Evolutionary conservation across 2,113 vertebrate genomes (phyloP), one percentile per base, ranked within the genome.

Genomic region (Microcebus griseorufus): DNA sequence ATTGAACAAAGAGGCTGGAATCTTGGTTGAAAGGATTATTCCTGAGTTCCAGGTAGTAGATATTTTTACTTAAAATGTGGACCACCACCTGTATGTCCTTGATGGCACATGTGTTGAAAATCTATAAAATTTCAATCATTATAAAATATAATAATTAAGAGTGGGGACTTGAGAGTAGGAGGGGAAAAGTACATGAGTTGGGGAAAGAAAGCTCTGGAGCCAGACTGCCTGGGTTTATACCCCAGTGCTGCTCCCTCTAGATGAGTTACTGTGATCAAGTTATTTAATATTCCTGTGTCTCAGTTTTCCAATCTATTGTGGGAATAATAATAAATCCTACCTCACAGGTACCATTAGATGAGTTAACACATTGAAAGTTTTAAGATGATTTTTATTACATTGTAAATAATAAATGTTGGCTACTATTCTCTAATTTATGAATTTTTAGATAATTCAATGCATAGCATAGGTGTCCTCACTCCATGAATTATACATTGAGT

Each of bases 401-500:
- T 69, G 6, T 70, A 96, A 79, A 17, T 12, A 76, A 17, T 60
- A 84, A 87, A 62, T 73, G 8, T 39, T 51, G 48, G 34, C 6
- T 70, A 29, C 25, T 93, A 25, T 78, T 62, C 25, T 93, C 51
- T 78, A 72, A 62, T 42, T 96, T 72, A 32, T 37, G 27, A 84
- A 88, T 37, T 95, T 94, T 95, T 91, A 39, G 53, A 45, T 67
- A 45, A 81, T 64, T 94, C 53, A 96, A 18, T 72, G 29, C 5
- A 79, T 32, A 92, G 37, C 45, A 55, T 10, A 62, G 11, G 70
- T 97, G 80, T n/a, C 14, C 70, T 10, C 37, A 84, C 39, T 76
- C 25, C 14, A 25, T 39, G 70, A 93, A 17, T 90, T 42, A 42
- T 9, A 32, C 22, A 27, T 82, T 79, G 62, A 93, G 75, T 60